Conservation (phyloP, 2,888 invertebrate species). For the Macrophya alboannulata region DNA sequence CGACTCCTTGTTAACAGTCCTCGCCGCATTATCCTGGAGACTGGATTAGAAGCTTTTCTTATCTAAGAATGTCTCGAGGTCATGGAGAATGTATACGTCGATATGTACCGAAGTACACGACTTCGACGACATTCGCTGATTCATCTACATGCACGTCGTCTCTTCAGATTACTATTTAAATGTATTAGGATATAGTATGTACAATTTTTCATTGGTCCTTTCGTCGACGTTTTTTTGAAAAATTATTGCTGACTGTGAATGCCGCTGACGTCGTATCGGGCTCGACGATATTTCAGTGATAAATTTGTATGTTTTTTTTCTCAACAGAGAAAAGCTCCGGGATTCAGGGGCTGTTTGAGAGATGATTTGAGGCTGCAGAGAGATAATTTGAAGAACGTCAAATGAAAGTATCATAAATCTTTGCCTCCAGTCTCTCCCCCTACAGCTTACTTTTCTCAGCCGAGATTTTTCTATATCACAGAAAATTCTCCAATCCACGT, state of each 20-base stretch:
- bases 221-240: not conserved
- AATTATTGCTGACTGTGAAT: not conserved
- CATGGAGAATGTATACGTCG: not conserved
- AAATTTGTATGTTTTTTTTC: not conserved
- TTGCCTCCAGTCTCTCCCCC: not conserved
- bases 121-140: not conserved
- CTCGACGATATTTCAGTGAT: not conserved
- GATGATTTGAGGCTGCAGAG: slow-evolving; percentile 21
- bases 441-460: not conserved
- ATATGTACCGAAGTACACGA: not conserved
- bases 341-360: slow-evolving; percentile 16
- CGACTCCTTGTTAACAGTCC: slow-evolving; percentile 49
- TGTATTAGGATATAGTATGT: not conserved
- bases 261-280: not conserved
- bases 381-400: slow-evolving; percentile 23
- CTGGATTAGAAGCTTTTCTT: slow-evolving; percentile 36
- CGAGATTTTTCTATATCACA: not conserved
- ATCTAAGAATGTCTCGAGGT: not conserved
- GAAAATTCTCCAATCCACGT: slow-evolving; percentile 13
- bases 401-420: slow-evolving; percentile 37
- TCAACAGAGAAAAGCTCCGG: not conserved
- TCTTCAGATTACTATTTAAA: not conserved
- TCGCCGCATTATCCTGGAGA: slow-evolving; percentile 10
- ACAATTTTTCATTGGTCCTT: not conserved
- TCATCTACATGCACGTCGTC: not conserved